These are phyloP conservation scores for Buathra laborator DNA, from an alignment of 2,888 invertebrate genomes.

Conservation along the genomic window DNA sequence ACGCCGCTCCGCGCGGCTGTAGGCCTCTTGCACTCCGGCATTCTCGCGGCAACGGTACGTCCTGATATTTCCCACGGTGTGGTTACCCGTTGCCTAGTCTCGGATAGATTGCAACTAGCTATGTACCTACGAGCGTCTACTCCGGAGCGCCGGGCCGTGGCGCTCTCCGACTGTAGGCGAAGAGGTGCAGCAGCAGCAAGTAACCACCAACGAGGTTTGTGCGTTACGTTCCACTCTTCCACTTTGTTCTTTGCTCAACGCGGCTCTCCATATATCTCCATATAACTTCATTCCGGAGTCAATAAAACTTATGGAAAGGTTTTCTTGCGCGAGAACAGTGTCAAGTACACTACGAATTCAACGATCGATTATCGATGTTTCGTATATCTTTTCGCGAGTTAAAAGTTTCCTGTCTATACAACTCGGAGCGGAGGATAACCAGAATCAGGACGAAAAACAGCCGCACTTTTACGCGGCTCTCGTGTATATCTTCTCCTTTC, in stretches of 20 bases:
- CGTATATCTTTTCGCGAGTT: background rate
- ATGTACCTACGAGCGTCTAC: background rate
- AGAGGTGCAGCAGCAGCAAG: background rate
- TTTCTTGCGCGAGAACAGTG: background rate
- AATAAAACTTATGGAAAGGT: no score
- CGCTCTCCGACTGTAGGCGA: slow-evolving; percentile 52
- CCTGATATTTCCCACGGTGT: slow-evolving; percentile 67
- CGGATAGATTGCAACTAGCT: slow-evolving; percentile 17
- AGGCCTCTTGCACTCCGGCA: slow-evolving; percentile 24
- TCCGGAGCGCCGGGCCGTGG: slow-evolving; percentile 66
- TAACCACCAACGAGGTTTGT: background rate
- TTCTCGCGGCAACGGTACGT: slow-evolving; percentile 67
- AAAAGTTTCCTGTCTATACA: background rate
- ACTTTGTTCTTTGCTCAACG: slow-evolving; percentile 1
- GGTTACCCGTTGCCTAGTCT: slow-evolving; percentile 40
- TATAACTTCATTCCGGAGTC: no score
- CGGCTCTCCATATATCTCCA: no score
- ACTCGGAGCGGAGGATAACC: background rate
- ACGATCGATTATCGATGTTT: background rate
- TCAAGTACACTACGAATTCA: background rate
- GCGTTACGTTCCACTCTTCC: slow-evolving; percentile 3
- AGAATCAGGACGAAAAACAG: slow-evolving; percentile 9
- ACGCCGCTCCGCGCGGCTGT: background rate
- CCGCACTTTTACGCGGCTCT: background rate
- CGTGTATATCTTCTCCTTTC: slow-evolving; percentile 13